Percentiles rank a stretch among this genome's conserved stretches.
These are phyloP conservation scores for Loripinus fragilis DNA, from an alignment of 2,888 invertebrate species.

Conservation along the genomic window DNA sequence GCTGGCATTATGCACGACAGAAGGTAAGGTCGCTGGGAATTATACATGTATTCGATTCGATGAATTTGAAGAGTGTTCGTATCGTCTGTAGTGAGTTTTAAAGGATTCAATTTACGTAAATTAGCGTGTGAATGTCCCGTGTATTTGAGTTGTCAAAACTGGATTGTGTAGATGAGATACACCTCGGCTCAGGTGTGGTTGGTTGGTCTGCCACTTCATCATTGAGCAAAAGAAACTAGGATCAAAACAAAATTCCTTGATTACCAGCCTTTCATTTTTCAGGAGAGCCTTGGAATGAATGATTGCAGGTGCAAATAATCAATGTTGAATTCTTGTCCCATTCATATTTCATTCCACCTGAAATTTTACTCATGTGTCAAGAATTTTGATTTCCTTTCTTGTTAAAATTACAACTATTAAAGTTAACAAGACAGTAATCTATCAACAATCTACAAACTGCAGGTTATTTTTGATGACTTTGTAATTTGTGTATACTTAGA, in stretches of 20 bases:
- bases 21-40: background rate
- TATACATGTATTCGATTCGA: background rate
- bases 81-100: background rate
- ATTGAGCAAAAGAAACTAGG: no score
- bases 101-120: background rate
- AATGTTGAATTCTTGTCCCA: background rate
- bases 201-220: no score
- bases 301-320: no score
- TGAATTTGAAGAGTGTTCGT: background rate
- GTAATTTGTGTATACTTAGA: no score
- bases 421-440: no score
- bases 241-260: no score
- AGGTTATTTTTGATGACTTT: no score
- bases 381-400: slow-evolving; percentile 8
- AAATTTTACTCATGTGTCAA: background rate
- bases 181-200: background rate
- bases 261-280: no score
- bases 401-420: no score
- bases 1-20: background rate
- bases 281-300: no score
- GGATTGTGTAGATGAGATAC: background rate
- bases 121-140: slow-evolving; percentile 10
- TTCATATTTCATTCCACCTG: background rate
- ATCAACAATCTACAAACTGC: no score
- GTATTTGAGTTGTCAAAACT: slow-evolving; percentile 1